These are phyloP conservation scores for Danionella cerebrum DNA, from an alignment of 2,113 vertebrate genomes.

Conservation along the genomic window DNA sequence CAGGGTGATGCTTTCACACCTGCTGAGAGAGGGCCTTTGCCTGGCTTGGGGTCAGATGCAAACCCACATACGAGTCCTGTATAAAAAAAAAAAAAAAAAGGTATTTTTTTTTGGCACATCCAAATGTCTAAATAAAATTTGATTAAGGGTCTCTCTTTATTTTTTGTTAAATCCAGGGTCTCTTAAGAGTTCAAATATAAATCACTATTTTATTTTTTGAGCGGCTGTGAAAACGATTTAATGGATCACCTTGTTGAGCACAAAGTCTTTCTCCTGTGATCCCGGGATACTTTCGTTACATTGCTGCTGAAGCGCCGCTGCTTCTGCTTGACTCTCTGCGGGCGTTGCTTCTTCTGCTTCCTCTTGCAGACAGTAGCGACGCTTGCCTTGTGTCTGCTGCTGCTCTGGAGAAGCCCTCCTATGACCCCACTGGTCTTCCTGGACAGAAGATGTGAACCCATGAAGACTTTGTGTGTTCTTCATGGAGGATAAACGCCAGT, in stretches of 20 bases:
- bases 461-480: background rate
- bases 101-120: background rate
- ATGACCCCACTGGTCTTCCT: slow-evolving; percentile 11
- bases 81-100: background rate
- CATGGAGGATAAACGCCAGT: slow-evolving; percentile 3
- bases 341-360: background rate
- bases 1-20: slow-evolving; percentile 8
- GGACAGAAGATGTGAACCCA: background rate
- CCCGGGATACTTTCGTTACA: background rate
- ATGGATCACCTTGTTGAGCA: slow-evolving; percentile 27
- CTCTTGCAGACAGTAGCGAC: background rate
- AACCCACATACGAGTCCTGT: slow-evolving; percentile 36
- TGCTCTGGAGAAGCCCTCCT: background rate
- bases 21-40: slow-evolving; percentile 40
- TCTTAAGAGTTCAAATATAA: too few species aligned
- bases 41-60: slow-evolving; percentile 38
- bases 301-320: too few species aligned
- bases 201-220: too few species aligned
- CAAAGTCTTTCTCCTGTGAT: slow-evolving; percentile 6
- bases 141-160: too few species aligned
- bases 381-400: background rate
- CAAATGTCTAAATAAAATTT: too few species aligned
- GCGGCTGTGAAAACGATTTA: too few species aligned
- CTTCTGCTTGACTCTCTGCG: background rate
- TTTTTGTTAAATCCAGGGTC: too few species aligned